Percentiles rank a stretch among this genome's conserved stretches.
These are phyloP conservation scores for Nymphalis urticae DNA, from an alignment of 2,888 invertebrate genomes.

Conservation along the genomic window DNA sequence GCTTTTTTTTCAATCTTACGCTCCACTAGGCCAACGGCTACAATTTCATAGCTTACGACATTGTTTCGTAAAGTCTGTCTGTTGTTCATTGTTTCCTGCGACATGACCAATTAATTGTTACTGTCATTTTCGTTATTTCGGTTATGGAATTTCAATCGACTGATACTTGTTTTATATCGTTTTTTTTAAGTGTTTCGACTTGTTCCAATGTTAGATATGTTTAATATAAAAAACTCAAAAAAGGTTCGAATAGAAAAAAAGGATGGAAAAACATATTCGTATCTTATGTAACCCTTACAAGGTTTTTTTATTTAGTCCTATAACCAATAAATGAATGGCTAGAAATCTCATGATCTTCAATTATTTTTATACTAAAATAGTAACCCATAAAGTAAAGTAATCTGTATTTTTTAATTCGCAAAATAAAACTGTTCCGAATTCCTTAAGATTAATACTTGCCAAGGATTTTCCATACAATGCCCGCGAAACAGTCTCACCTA, in stretches of 20 bases:
- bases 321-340: too few relatives aligned
- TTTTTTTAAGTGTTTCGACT: not conserved
- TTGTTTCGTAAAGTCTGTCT: conserved; percentile 63
- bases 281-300: too few relatives aligned
- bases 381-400: too few relatives aligned
- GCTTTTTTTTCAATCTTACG: conserved; percentile 76
- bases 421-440: conserved; percentile 12
- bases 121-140: conserved; percentile 36
- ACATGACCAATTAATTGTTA: conserved; percentile 44
- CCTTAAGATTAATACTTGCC: conserved; percentile 23
- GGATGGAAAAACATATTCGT: too few relatives aligned
- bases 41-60: conserved; percentile 77
- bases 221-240: too few relatives aligned
- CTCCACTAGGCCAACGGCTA: conserved; percentile 72
- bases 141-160: not conserved
- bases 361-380: too few relatives aligned
- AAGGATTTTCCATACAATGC: conserved; percentile 37
- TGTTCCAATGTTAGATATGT: too few relatives aligned
- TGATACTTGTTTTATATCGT: not conserved
- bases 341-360: too few relatives aligned
- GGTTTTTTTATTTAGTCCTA: too few relatives aligned
- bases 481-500: conserved; percentile 28
- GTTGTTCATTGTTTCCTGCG: conserved; percentile 52
- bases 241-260: too few relatives aligned
- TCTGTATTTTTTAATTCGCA: too few relatives aligned